Evolutionary conservation across 2,797 vertebrate genomes (phyloP).

Genomic region (Neosilurus mollespiculum): DNA sequence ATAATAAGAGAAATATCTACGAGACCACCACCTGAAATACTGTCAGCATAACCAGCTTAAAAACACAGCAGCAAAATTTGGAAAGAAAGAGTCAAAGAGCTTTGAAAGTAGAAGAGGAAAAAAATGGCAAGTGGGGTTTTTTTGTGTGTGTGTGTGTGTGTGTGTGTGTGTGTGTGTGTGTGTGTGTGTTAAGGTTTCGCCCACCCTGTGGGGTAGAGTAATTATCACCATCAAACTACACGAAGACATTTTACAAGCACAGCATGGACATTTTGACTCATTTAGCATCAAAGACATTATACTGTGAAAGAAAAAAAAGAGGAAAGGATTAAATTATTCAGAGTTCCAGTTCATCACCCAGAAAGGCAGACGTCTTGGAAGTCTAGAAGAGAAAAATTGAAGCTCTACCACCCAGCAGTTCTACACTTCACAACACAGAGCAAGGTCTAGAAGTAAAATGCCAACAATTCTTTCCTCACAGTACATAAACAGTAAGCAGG

Average conservation of each 20-base stretch:
- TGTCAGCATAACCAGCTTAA: neutral
- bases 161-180: too few species aligned
- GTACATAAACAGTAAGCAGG: constrained; percentile 26
- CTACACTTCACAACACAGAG: neutral
- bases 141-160: too few species aligned
- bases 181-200: too few species aligned
- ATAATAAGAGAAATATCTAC: neutral
- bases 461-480: neutral
- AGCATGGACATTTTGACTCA: constrained; percentile 79
- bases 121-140: neutral
- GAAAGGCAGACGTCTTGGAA: neutral
- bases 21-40: neutral
- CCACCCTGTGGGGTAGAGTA: constrained; percentile 21
- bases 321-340: neutral
- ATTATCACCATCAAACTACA: constrained; percentile 28
- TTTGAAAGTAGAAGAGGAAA: neutral
- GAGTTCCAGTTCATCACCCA: neutral
- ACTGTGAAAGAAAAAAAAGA: constrained; percentile 16
- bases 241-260: constrained; percentile 61
- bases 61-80: neutral
- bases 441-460: neutral
- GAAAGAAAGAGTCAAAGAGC: constrained; percentile 3
- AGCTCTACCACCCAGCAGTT: neutral
- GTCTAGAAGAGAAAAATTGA: neutral
- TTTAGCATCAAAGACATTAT: constrained; percentile 61